Conservation (phyloP, 2,797 vertebrate species). For the Gallirallus australis region DNA sequence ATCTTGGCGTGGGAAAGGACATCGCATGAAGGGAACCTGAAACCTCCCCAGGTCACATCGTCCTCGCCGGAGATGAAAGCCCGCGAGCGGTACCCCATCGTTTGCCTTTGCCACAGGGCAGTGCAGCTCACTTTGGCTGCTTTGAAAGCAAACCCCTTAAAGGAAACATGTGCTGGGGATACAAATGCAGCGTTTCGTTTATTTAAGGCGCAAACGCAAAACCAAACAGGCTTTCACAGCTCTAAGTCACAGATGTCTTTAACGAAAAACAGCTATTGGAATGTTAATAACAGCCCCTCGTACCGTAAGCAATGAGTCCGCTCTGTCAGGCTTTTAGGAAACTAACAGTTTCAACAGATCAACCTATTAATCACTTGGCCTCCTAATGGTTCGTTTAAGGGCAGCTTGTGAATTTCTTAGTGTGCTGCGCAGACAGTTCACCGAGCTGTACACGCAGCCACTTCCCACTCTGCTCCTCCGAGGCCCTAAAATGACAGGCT, state of each 20-base stretch:
- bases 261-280: conserved; percentile 68
- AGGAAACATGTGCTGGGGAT: conserved; percentile 63
- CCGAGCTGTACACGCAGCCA: rapidly evolving
- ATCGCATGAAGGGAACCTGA: neutral
- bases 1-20: neutral
- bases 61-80: neutral
- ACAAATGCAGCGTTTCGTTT: conserved; percentile 38
- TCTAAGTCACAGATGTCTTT: conserved; percentile 65
- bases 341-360: conserved; percentile 37
- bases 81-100: neutral
- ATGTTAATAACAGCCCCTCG: conserved; percentile 58
- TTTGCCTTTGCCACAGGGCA: neutral
- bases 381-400: conserved; percentile 3
- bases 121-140: conserved; percentile 25
- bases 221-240: conserved; percentile 62
- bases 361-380: conserved; percentile 60
- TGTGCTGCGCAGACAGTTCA: neutral
- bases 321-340: conserved; percentile 56
- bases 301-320: conserved; percentile 54
- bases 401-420: neutral
- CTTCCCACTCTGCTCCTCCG: neutral
- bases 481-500: neutral
- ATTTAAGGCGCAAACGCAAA: conserved; percentile 63
- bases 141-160: conserved; percentile 37
- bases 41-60: neutral